phyloP scores from a whole-genome alignment of 2,797 vertebrate species.

The Anas capensis region DNA sequence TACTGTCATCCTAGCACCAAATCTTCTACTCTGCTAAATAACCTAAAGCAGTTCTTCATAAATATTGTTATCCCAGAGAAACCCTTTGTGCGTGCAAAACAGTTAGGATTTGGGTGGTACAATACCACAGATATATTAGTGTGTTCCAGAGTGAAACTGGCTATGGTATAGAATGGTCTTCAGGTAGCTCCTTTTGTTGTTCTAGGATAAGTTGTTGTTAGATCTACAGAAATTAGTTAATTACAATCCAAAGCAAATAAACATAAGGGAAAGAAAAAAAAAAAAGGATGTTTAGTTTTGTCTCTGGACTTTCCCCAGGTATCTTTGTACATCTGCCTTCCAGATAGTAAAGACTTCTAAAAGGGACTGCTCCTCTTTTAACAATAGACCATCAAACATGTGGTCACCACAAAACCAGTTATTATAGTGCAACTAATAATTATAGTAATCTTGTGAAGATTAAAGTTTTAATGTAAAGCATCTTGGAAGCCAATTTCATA shows the following conservation, averaged over 20 bases:
- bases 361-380: slow-evolving; percentile 30
- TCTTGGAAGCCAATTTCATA: slow-evolving; percentile 43
- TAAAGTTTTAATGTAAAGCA: slow-evolving; percentile 65
- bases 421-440: slow-evolving; percentile 62
- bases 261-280: neutral
- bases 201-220: slow-evolving; percentile 15
- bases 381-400: slow-evolving; percentile 42
- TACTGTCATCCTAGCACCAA: neutral
- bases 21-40: neutral
- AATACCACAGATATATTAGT: accelerated
- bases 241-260: slow-evolving; percentile 33
- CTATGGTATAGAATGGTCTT: neutral
- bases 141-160: neutral
- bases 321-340: slow-evolving; percentile 49
- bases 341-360: slow-evolving; percentile 51
- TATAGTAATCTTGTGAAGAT: slow-evolving; percentile 55
- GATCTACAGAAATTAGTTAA: neutral
- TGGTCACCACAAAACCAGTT: slow-evolving; percentile 43
- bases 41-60: neutral
- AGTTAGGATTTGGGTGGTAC: neutral
- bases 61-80: neutral
- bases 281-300: neutral
- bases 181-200: slow-evolving; percentile 14
- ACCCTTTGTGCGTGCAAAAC: neutral
- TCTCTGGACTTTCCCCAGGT: slow-evolving; percentile 31